Base-by-base conservation (phyloP, 2,888 invertebrate species). In the Cheilosia vulpina region DNA sequence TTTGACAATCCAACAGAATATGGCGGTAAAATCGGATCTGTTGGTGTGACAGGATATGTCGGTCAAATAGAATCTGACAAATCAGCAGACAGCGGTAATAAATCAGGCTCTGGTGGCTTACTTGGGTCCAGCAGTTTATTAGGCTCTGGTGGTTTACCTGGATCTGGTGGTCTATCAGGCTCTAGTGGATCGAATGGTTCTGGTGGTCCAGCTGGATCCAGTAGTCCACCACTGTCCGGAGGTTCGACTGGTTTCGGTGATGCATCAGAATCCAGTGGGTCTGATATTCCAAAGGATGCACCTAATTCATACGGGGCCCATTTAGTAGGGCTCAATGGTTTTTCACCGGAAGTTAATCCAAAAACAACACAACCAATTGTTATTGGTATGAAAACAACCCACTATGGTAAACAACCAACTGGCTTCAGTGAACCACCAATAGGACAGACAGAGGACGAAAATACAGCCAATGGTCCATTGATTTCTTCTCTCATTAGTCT, bases 61-160 rank as follows among this genome's bases (percentile, higher is more conserved):
- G 34, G 21, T 13, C 41, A 0, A 2, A 17, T 2, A n/a, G 45
- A n/a, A 45, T 7, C 5, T 17, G 45, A n/a, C 5, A 15, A 4
- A 15, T 31, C 41, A 15, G 34, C 52, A 9, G 57, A 21, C 21
- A 21, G 21, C 21, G 21, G 24, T 13, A 17, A 6, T 6, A 21
- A 15, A 41, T 15, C 24, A 31, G 62, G 62, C n/a, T n/a, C 13
- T 4, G 68, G 68, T 24, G 60, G 34, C 9, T 55, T 47, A 50
- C 3, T 3, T 9, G 19, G 2, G 2, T 5, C 19, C n/a, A 13
- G 41, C 21, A 19, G 19, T 2, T 34, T 2, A n/a, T n/a, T 19
- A 31, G 62, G 62, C n/a, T 17, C 9, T 4, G 68, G 68, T 24
- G 68, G 45, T 13, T 55, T 55, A 50, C 3, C 9, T 2, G 19